A percentile compares a stretch with the other conserved stretches of the same genome.
Conservation (phyloP, 35 echinoderm and acorn worm species). For the Apostichopus japonicus region DNA sequence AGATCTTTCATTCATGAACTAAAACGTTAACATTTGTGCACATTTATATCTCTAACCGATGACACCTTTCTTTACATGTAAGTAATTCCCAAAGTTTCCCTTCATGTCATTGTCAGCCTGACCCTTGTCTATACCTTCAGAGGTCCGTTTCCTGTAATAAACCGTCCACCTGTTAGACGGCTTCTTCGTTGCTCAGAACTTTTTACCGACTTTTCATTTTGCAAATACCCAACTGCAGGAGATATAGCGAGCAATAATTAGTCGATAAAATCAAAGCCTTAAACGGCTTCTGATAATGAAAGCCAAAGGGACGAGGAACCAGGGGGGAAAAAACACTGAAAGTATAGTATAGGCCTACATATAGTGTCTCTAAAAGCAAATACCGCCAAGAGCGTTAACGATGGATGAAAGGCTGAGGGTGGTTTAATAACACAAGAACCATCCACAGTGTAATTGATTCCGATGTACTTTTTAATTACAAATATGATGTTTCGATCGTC, state of each 20-base stretch:
- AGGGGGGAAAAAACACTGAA: not conserved
- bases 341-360: too few relatives aligned
- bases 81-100: too few relatives aligned
- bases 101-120: too few relatives aligned
- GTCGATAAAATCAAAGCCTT: not conserved
- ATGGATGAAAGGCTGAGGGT: not conserved
- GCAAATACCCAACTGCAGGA: not conserved
- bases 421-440: not conserved
- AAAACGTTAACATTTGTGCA: too few relatives aligned
- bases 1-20: too few relatives aligned
- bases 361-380: too few relatives aligned
- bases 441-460: not conserved
- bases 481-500: not conserved
- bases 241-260: not conserved
- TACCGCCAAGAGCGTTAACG: not conserved
- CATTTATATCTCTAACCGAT: too few relatives aligned
- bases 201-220: not conserved
- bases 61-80: too few relatives aligned
- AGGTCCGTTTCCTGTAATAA: not conserved
- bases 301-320: not conserved
- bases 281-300: not conserved
- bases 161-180: not conserved
- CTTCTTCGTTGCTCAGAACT: not conserved
- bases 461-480: not conserved
- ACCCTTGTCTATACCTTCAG: not conserved